Evolutionary conservation across 2,797 vertebrate genomes (phyloP), one percentile per base, ranked within the genome.

Genomic region (Meriones psammophilus): DNA sequence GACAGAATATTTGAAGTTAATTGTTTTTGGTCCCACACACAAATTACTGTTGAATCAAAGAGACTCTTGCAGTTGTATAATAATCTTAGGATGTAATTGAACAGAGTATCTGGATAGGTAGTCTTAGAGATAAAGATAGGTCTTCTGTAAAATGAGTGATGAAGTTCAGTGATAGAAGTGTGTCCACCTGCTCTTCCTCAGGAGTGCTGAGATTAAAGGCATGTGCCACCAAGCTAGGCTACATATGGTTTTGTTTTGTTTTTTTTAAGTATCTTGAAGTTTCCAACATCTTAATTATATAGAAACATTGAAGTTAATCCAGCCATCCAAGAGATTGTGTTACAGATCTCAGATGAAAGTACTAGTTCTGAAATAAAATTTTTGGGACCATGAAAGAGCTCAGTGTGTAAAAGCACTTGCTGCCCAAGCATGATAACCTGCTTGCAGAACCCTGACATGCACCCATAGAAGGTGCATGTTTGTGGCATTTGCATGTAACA

Each of bases 101-200:
- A 56, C 69, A 39, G 56, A 39, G 56, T 89, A 89, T 26, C 76
- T 71, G 83, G 24, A 64, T 60, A 36, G 46, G 26, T 33, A 30
- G 22, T 83, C 88, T 91, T 92, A 39, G 33, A 86, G 60, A 46
- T 91, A 50, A 88, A 93, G 18, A 0, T 30, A 15, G 69, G 54
- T 78, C 74, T 46, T 92, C n/a, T 92, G 85, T 89, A 84, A 96
- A 92, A 88, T 77, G 15, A 24, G 28, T 91, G 66, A 56, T 84
- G 12, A 22, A 24, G 28, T 33, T 81, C 30, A 73, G 20, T 39
- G 28, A n/a, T 36, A 12, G n/a, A 42, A 78, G 12, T 69, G 81
- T 8, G 30, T 15, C 30, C 78, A 81, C 79, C 56, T 81, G 28
- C 36, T 84, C 39, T 64, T 64, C 15, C 58, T 68, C 83, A 20